Evolutionary conservation across 2,797 vertebrate species (phyloP), one percentile per base, ranked within the genome.

Genomic region (Esox lucius): DNA sequence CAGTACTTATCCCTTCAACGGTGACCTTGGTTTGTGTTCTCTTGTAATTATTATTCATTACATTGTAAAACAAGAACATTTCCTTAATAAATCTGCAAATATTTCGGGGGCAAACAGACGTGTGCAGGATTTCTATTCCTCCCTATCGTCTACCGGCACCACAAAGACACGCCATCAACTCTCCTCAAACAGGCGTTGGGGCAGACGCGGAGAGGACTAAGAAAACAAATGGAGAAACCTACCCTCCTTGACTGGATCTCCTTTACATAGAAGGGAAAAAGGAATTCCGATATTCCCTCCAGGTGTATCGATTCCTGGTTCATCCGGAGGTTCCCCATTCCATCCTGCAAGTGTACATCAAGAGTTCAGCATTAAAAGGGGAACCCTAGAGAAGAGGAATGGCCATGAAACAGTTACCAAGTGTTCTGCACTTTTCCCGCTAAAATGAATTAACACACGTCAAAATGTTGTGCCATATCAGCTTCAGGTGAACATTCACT

Each of bases 181-280:
- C 35, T 39, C 35, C 2, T 39, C 5, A 6, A 39, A 39, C 35
- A 39, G 39, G 35, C 7, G 35, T 39, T 8, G 35, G 35, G 35
- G 35, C 35, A 39, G 35, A 39, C 5, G 35, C 39, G 35, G 5
- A 5, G 35, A 8, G 35, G 35, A 8, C 39, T 39, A 39, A 39
- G 35, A 39, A 3, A 17, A 17, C 33, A 66, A 9, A 16, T 4
- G 6, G 31, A 19, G 51, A 39, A 72, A 84, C 95, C 92, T 95
- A 98, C 96, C 94, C 93, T 94, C 90, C 96, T 90, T 84, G 96
- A 98, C 90, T 95, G 95, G 89, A 98, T 96, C 93, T 98, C 96
- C 84, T 94, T 96, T 88, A 96, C 96, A 76, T 98, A 98, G 82
- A 98, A 91, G 83, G 96, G 96, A 83, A 94, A 94, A 74, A 96